These are phyloP conservation scores for Tadarida brasiliensis DNA, from an alignment of 2,797 vertebrate genomes.

Conservation along the genomic window DNA sequence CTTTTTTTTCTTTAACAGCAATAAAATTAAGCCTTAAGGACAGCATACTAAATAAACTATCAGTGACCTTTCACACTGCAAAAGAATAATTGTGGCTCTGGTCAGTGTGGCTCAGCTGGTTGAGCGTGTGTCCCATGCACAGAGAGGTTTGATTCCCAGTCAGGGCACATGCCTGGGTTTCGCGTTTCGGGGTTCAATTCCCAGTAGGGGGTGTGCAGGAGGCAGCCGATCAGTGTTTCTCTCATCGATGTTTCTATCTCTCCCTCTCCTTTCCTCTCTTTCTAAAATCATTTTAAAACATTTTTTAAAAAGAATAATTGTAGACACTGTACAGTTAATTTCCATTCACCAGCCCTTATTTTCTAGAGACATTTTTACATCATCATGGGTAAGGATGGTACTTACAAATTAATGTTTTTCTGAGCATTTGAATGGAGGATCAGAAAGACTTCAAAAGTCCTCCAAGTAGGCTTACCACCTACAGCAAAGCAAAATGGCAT, in stretches of 20 bases:
- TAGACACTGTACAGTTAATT: neutral
- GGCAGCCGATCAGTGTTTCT: no score
- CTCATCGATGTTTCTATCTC: no score
- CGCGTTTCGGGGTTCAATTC: no score
- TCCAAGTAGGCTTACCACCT: neutral
- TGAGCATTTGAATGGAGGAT: constrained; percentile 51
- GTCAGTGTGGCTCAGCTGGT: no score
- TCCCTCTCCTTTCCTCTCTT: no score
- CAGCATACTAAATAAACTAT: constrained; percentile 59
- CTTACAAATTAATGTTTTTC: constrained; percentile 54
- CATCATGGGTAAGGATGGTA: constrained; percentile 45
- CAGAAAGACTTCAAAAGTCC: constrained; percentile 55
- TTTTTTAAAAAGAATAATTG: constrained; percentile 55
- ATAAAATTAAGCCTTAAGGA: constrained; percentile 60
- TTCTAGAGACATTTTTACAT: constrained; percentile 15
- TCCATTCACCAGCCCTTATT: neutral
- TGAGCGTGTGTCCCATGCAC: no score
- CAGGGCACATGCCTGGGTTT: no score
- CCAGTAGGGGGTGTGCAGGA: no score
- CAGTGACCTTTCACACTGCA: neutral
- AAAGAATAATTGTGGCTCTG: no score
- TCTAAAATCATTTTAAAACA: no score
- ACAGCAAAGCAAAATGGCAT: constrained; percentile 11
- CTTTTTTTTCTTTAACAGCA: constrained; percentile 46
- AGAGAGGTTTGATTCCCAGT: no score